phyloP scores from a whole-genome alignment of 2,888 invertebrate species.

The Drosophila niveifrons region DNA sequence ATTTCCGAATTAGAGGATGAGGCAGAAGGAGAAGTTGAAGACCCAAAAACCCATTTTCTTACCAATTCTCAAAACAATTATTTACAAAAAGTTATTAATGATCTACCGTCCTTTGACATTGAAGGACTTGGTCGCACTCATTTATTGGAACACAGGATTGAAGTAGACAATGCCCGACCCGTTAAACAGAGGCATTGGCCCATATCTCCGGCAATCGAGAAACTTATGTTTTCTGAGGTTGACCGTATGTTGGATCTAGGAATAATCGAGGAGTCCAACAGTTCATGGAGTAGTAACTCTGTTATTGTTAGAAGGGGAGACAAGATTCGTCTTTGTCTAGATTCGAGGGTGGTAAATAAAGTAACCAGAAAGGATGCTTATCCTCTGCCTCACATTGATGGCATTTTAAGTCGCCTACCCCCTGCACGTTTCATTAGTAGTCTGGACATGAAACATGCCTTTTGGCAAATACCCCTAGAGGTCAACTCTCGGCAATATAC shows the following conservation, averaged over 20 bases:
- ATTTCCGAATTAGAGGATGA: no score
- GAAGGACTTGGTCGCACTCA: conserved; percentile 9
- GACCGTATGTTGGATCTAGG: neutral
- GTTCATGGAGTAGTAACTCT: neutral
- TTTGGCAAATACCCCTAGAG: neutral
- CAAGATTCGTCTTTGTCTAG: neutral
- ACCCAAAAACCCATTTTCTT: no score
- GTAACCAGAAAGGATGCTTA: neutral
- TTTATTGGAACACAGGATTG: conserved; percentile 4
- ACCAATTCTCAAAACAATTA: no score
- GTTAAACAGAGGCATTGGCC: conserved; percentile 8
- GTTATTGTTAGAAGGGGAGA: neutral
- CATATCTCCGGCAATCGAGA: conserved; percentile 1
- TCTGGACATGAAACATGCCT: neutral
- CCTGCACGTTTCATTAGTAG: neutral
- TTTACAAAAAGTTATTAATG: neutral
- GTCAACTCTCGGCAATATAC: neutral
- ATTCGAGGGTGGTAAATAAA: neutral
- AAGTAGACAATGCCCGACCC: neutral
- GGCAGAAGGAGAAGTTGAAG: neutral
- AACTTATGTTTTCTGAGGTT: neutral
- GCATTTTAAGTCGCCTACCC: neutral
- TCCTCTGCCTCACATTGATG: neutral
- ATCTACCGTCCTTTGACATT: conserved; percentile 2
- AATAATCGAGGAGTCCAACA: neutral